Evolutionary conservation across 2,888 invertebrate genomes (phyloP).

Genomic region (Eristalis tenax): DNA sequence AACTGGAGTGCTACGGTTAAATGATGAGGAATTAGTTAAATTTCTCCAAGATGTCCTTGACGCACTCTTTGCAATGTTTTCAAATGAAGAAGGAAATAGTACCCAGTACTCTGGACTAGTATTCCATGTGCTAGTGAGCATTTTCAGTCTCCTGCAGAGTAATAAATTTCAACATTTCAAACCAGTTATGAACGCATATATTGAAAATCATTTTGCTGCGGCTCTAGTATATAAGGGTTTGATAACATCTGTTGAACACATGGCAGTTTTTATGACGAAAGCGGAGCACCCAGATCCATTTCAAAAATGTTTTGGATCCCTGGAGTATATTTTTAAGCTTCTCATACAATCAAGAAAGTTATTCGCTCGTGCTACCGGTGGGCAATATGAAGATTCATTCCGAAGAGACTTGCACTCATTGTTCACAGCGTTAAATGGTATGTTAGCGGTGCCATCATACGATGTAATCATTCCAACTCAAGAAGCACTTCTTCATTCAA

Average conservation of each 20-base stretch:
- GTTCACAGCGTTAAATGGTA: conserved; percentile 89
- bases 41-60: conserved; percentile 97
- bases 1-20: conserved; percentile 90
- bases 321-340: conserved; percentile 95
- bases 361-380: conserved; percentile 93
- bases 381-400: conserved; percentile 94
- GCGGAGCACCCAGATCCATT: conserved; percentile 95
- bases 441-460: conserved; percentile 87
- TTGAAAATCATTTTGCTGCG: conserved; percentile 96
- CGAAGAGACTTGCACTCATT: conserved; percentile 90
- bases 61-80: conserved; percentile 95
- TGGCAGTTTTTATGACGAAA: conserved; percentile 92
- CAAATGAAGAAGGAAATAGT: conserved; percentile 94
- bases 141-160: conserved; percentile 94
- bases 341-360: conserved; percentile 93
- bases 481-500: conserved; percentile 91
- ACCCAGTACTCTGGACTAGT: conserved; percentile 95
- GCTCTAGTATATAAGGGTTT: conserved; percentile 96
- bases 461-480: conserved; percentile 89
- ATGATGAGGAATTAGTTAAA: conserved; percentile 95
- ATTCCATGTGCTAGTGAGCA: conserved; percentile 95
- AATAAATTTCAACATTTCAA: conserved; percentile 96
- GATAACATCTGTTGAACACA: conserved; percentile 93
- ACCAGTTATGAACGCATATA: conserved; percentile 96
- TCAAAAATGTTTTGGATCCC: conserved; percentile 93